phyloP scores from a whole-genome alignment of 2,113 vertebrate species.

The Aldabrachelys gigantea region DNA sequence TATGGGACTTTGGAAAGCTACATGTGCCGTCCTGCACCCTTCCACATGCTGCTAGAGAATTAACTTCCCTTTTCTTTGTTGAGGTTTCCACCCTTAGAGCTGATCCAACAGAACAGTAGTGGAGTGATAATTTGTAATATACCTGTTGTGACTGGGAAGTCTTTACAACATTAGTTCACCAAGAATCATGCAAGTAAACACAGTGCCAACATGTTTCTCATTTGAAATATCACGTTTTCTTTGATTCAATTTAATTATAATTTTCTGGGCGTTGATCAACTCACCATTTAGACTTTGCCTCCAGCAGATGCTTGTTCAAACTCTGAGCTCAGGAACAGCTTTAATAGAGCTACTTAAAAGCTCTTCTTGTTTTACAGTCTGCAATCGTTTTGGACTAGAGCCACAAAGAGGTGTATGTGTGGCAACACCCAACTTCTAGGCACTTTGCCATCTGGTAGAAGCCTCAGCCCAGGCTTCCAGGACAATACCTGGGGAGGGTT shows the following conservation, averaged over 20 bases:
- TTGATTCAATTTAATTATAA: not conserved
- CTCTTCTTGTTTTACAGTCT: not conserved
- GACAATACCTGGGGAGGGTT: too few species aligned
- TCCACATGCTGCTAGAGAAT: not conserved
- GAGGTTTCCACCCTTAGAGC: not conserved
- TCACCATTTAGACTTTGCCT: not conserved
- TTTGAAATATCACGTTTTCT: not conserved
- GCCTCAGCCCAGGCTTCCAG: too few species aligned
- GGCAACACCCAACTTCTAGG: too few species aligned
- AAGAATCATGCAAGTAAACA: not conserved
- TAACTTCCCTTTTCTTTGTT: not conserved
- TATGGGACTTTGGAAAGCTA: too few species aligned
- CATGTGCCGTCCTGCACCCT: not conserved
- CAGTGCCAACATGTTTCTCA: not conserved
- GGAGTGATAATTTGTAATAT: not conserved
- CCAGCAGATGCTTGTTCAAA: not conserved
- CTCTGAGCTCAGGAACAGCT: not conserved
- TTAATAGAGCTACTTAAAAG: too few species aligned
- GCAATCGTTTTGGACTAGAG: too few species aligned
- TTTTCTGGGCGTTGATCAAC: not conserved
- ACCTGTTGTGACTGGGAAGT: not conserved
- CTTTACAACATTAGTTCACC: not conserved
- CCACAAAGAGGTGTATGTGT: too few species aligned
- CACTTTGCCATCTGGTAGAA: too few species aligned
- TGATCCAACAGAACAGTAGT: not conserved